Evolutionary conservation across 2,888 invertebrate genomes (phyloP), one percentile per base, ranked within the genome.

Genomic region (Andricus quercusramuli): DNA sequence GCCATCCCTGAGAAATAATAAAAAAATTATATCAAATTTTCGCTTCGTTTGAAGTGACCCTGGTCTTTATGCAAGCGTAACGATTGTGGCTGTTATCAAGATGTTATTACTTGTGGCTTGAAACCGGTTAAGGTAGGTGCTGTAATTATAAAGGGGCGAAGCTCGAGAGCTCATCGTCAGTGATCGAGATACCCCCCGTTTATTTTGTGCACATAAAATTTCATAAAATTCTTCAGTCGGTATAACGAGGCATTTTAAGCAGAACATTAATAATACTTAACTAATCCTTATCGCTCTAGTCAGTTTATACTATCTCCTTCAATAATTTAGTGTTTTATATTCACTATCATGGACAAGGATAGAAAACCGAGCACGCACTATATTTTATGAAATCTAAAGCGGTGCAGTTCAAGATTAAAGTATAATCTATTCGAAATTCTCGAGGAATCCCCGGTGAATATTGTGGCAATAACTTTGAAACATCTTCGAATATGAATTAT

Each of bases 91-190:
- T 78, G 80, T 83, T 84, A 81, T 78, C 56, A 79, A 78, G 70
- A 77, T 68, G 77, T 44, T 80, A 70, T 70, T 68, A 41, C 44
- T 37, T 79, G 62, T 56, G 78, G 44, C 79, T 82, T 76, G 80
- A 80, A 82, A 83, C 82, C 84, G 83, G 84, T 83, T 81, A 79
- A 80, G 83, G 80, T 79, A 84, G 81, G 83, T 81, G 81, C 79
- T 79, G 83, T 82, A 84, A 84, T 83, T 84, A 51, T 70, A 84
- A 84, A 84, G 82, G 84, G 82, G 81, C 80, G 79, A 83, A 80
- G 11, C 70, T 70, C 51, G 22, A 67, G 67, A 70, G 29, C 20
- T 70, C 70, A 70, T 44, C 68, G 47, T 25, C 70, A 20, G 41
- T 67, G 67, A 67, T 41, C 67, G 67, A 41, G 67, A 44, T 67